Base-by-base conservation (phyloP, 1,140 invertebrate species). In the Drosophila punjabiensis region DNA sequence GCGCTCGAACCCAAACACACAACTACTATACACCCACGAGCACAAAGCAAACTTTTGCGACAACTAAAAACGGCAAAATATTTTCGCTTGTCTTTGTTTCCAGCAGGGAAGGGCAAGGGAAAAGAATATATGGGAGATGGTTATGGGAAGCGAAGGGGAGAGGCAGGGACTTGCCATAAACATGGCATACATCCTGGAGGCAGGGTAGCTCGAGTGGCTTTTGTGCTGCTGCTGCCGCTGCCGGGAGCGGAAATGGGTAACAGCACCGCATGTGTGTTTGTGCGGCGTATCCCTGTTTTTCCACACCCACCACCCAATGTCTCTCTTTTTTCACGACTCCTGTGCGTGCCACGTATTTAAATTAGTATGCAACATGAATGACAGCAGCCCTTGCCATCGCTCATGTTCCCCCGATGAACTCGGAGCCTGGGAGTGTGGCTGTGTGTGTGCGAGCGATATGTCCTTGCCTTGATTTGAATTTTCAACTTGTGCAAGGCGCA, bases 291-390 rank as follows among this genome's bases (percentile, higher is more conserved):
- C 30, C 47, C 64, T 24, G 58, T 20, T 48, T 47, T 66, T 33
- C 58, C 37, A 14, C 24, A 2, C 24, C 28, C 48, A 20, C 13
- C 41, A 11, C 37, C 33, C 43, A 33, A 10, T 56, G 11, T 30
- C 41, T 4, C 32, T 18, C 28, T 5, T 33, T 39, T 37, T 78
- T 59, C 45, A n/a, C 45, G 11, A 41, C 53, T 66, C 35, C 47
- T 62, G 76, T 82, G 83, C 71, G 81, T 81, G 75, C 76, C 75
- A 82, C 75, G 82, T 90, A 90, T 89, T 89, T 90, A 89, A 89
- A 89, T 89, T 90, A 89, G 86, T 90, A 90, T 90, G 86, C 86
- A 89, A 82, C 86, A 90, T 89, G 86, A 89, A 89, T 90, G 86
- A 90, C 86, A 89, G 82, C 76, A 71, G 82, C 69, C 82, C 78